These are phyloP conservation scores for Monochamus alternatus DNA, from an alignment of 2,888 invertebrate species.

Conservation along the genomic window DNA sequence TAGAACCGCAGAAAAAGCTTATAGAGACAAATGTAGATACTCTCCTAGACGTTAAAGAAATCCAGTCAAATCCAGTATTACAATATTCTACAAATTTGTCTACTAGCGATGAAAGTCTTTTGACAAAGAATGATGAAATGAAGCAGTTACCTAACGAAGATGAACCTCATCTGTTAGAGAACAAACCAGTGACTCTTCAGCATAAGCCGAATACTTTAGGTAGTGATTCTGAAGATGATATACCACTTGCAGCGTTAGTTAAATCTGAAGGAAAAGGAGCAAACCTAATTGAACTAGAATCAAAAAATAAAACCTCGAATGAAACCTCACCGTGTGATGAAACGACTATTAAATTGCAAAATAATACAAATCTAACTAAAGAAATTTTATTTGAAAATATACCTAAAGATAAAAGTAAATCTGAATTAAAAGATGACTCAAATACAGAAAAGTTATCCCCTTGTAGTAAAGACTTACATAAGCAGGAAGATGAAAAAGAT, in stretches of 20 bases:
- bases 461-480: background rate
- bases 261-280: constrained; percentile 35
- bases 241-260: constrained; percentile 51
- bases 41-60: constrained; percentile 44
- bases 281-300: background rate
- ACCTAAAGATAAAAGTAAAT: background rate
- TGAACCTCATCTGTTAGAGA: constrained; percentile 59
- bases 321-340: background rate
- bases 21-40: constrained; percentile 51
- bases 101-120: background rate
- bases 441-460: background rate
- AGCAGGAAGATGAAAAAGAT: background rate
- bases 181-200: constrained; percentile 50
- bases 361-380: background rate
- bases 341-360: background rate
- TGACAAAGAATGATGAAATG: constrained; percentile 31
- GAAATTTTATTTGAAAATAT: background rate
- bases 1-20: constrained; percentile 34
- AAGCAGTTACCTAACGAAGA: constrained; percentile 49
- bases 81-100: background rate
- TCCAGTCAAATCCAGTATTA: constrained; percentile 32
- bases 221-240: constrained; percentile 54
- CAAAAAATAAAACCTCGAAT: background rate
- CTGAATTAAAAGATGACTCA: background rate
- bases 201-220: constrained; percentile 2